phyloP scores from a whole-genome alignment of 2,888 invertebrate species.

The Sylvicola fuscatus region DNA sequence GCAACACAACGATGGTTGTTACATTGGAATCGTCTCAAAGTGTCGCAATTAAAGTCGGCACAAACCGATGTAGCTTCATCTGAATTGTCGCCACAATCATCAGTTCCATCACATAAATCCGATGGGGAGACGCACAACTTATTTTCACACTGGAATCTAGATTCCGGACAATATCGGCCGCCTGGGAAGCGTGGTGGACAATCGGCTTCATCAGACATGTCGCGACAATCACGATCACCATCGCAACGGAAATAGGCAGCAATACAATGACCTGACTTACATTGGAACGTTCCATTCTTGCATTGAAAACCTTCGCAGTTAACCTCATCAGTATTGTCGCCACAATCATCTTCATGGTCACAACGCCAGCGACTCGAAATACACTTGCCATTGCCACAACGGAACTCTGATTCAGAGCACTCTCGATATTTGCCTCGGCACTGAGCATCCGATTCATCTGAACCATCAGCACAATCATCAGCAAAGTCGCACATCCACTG shows the following conservation, averaged over 20 bases:
- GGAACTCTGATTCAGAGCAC: conserved; percentile 86
- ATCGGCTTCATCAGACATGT: conserved; percentile 73
- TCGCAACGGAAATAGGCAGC: conserved; percentile 75
- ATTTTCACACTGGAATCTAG: conserved; percentile 80
- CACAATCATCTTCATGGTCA: conserved; percentile 92
- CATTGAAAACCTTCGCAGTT: conserved; percentile 68
- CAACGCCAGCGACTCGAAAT: conserved; percentile 86
- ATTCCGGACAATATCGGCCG: conserved; percentile 74
- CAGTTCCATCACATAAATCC: conserved; percentile 81
- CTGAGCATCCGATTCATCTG: conserved; percentile 63
- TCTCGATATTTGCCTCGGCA: conserved; percentile 71
- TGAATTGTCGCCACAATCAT: conserved; percentile 82
- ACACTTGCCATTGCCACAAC: conserved; percentile 72
- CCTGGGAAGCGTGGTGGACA: conserved; percentile 79
- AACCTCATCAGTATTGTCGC: conserved; percentile 80
- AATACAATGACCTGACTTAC: conserved; percentile 82
- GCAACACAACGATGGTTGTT: conserved; percentile 73
- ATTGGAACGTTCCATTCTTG: conserved; percentile 82
- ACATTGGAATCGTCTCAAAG: conserved; percentile 70
- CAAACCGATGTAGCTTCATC: conserved; percentile 70
- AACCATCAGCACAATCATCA: conserved; percentile 89
- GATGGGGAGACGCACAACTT: conserved; percentile 77
- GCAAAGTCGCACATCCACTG: conserved; percentile 95
- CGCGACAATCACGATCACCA: conserved; percentile 66
- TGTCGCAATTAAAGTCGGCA: conserved; percentile 70